Conservation (phyloP, 2,113 vertebrate genomes). For the Mola mola region DNA sequence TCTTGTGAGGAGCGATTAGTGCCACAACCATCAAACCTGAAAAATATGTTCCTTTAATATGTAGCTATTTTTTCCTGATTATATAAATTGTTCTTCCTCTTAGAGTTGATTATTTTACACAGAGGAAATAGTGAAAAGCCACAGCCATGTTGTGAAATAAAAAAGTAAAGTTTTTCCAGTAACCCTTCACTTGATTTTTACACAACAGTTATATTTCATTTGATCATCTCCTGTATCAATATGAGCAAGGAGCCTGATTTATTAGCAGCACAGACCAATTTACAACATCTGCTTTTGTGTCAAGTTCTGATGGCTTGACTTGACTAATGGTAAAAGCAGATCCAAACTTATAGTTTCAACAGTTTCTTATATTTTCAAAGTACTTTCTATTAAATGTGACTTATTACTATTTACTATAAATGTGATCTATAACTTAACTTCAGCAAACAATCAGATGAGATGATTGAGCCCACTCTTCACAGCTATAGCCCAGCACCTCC, state of each 20-base stretch:
- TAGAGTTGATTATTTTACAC: neutral
- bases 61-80: neutral
- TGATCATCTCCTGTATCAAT: conserved; percentile 57
- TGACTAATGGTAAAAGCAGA: conserved; percentile 68
- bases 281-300: conserved; percentile 47
- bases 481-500: too few relatives aligned
- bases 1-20: neutral
- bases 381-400: neutral
- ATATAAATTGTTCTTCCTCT: neutral
- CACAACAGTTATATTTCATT: conserved; percentile 39
- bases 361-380: conserved; percentile 7
- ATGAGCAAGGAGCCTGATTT: conserved; percentile 54
- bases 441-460: too few relatives aligned
- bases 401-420: too few relatives aligned
- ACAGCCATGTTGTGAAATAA: neutral
- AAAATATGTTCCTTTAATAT: conserved; percentile 11
- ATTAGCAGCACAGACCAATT: conserved; percentile 55
- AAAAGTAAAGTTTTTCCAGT: conserved; percentile 2
- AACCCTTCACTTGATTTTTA: conserved; percentile 16
- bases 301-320: conserved; percentile 27
- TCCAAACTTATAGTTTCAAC: conserved; percentile 6
- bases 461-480: too few relatives aligned
- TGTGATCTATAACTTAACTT: too few relatives aligned
- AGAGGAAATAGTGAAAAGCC: conserved; percentile 15
- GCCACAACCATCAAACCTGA: neutral